phyloP scores from a whole-genome alignment of 2,888 invertebrate genomes.

The Ornithoptera alexandrae region DNA sequence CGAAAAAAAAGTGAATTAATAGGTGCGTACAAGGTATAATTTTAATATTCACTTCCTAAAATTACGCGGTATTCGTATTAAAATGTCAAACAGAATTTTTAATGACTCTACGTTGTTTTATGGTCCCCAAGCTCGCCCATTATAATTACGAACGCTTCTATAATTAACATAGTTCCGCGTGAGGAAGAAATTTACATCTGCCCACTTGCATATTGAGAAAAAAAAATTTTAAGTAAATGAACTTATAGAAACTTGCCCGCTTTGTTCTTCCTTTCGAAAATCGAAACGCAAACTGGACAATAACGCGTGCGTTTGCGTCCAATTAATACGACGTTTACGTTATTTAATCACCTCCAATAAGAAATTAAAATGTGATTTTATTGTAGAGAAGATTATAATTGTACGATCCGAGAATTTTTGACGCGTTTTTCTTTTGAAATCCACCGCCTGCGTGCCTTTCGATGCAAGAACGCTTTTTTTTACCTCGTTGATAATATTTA shows the following conservation, averaged over 20 bases:
- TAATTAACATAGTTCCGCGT: constrained; percentile 47
- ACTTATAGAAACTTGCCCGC: constrained; percentile 25
- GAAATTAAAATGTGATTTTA: constrained; percentile 69
- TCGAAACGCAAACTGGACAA: constrained; percentile 25
- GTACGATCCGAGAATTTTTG: constrained; percentile 52
- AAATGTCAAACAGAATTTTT: constrained; percentile 29
- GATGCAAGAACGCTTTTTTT: constrained; percentile 31
- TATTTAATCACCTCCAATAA: constrained; percentile 61
- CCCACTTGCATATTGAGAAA: constrained; percentile 32
- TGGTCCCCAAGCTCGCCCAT: constrained; percentile 41
- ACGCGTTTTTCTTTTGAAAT: constrained; percentile 53
- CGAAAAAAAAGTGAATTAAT: constrained; percentile 27
- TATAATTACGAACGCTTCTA: constrained; percentile 42
- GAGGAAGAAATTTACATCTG: constrained; percentile 42
- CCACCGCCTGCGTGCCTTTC: constrained; percentile 40
- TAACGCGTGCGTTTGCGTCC: constrained; percentile 39
- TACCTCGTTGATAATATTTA: constrained; percentile 43
- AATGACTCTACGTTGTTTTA: constrained; percentile 44
- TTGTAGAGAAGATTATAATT: constrained; percentile 61
- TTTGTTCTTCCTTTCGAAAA: constrained; percentile 29
- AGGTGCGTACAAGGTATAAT: constrained; percentile 31
- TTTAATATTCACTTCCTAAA: constrained; percentile 31
- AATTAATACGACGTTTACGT: constrained; percentile 62
- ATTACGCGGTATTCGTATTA: constrained; percentile 28
- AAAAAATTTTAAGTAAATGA: constrained; percentile 33